Conservation (phyloP, 2,113 vertebrate genomes). For the Pelecanus crispus region DNA sequence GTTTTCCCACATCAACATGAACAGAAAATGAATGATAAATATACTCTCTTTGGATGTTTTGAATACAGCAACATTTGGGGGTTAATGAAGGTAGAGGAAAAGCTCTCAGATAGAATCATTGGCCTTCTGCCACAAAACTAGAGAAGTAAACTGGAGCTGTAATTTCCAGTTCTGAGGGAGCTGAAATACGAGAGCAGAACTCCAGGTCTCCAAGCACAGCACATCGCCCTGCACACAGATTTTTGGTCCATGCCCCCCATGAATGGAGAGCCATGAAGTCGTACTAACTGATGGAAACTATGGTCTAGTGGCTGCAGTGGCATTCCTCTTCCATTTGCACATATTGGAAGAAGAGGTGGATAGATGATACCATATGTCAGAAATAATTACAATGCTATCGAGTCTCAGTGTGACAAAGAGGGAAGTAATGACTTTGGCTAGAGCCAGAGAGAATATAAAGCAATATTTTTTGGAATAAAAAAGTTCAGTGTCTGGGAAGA, state of each 20-base stretch:
- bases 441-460: constrained; percentile 7
- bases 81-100: constrained; percentile 63
- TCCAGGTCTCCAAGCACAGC: not conserved
- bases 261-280: not conserved
- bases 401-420: constrained; percentile 37
- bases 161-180: constrained; percentile 14
- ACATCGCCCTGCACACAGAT: not conserved
- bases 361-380: constrained; percentile 52
- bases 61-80: constrained; percentile 43
- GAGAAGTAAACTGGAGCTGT: not conserved
- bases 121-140: constrained; percentile 51
- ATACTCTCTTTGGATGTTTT: constrained; percentile 12
- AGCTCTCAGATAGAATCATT: constrained; percentile 23
- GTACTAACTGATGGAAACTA: not conserved
- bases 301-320: not conserved
- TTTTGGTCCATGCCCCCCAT: not conserved
- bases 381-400: constrained; percentile 48
- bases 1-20: constrained; percentile 57
- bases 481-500: constrained; percentile 27
- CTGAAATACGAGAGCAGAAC: not conserved
- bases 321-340: not conserved
- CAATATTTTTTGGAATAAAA: not conserved
- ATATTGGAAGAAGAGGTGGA: constrained; percentile 30
- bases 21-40: constrained; percentile 59
- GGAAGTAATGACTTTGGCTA: constrained; percentile 46